Evolutionary conservation across 35 echinoderm and acorn worm species (phyloP).

Genomic region (Lytechinus variegatus): DNA sequence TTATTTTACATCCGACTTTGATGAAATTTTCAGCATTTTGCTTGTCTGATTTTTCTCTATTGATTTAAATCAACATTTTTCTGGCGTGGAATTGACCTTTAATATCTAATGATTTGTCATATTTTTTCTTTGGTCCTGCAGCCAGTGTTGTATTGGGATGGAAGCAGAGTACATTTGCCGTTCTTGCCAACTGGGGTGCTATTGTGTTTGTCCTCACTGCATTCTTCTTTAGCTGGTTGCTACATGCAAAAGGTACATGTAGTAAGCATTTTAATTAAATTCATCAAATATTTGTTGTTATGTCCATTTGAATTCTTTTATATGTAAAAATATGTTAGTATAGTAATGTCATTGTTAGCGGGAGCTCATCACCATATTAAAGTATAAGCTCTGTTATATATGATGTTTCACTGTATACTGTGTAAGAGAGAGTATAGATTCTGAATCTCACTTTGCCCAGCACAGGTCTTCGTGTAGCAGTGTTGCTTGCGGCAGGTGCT

Average conservation of each 20-base stretch:
- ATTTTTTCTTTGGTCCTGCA: conserved; percentile 27
- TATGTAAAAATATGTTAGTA: too few species aligned
- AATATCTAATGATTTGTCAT: not conserved
- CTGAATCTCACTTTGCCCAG: not conserved
- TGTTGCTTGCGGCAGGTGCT: conserved; percentile 50
- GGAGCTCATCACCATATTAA: too few species aligned
- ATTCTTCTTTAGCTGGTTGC: conserved; percentile 76
- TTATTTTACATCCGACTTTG: too few species aligned
- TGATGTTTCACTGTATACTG: too few species aligned
- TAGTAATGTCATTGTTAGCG: too few species aligned
- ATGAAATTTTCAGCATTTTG: too few species aligned
- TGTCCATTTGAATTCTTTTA: too few species aligned
- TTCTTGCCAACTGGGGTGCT: conserved; percentile 80
- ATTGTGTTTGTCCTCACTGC: conserved; percentile 69
- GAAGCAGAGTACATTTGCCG: conserved; percentile 54
- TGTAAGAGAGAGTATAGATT: not conserved
- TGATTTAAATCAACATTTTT: too few species aligned
- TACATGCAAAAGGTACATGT: conserved; percentile 72
- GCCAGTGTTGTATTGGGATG: conserved; percentile 55
- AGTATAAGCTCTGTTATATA: too few species aligned
- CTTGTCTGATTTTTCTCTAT: too few species aligned
- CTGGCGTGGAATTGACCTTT: too few species aligned
- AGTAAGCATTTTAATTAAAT: not conserved
- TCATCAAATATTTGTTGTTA: too few species aligned
- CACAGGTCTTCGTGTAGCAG: conserved; percentile 61